Evolutionary conservation across 2,888 invertebrate species (phyloP).

Genomic region (Cyclophora punctaria): DNA sequence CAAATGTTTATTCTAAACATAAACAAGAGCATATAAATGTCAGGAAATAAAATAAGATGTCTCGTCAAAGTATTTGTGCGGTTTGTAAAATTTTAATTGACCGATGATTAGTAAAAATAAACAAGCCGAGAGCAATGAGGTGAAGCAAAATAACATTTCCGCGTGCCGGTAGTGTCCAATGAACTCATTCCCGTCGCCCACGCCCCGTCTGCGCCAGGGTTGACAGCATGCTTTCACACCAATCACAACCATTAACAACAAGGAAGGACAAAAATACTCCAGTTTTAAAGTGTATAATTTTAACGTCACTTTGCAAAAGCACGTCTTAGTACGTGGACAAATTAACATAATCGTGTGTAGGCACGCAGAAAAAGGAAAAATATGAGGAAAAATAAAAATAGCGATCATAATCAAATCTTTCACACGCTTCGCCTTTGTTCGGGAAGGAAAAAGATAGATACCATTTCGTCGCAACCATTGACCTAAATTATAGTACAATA

Average conservation of each 20-base stretch:
- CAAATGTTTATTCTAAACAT: too few relatives aligned
- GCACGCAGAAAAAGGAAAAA: not conserved
- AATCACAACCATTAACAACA: too few relatives aligned
- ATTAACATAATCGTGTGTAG: not conserved
- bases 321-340: not conserved
- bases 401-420: slow-evolving; percentile 2
- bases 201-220: slow-evolving; percentile 27
- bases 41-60: too few relatives aligned
- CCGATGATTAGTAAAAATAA: slow-evolving; percentile 3
- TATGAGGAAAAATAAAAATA: not conserved
- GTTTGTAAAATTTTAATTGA: not conserved
- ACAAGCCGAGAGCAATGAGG: slow-evolving; percentile 18
- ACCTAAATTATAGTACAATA: slow-evolving; percentile 16
- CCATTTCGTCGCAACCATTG: slow-evolving; percentile 13
- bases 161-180: slow-evolving; percentile 60
- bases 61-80: too few relatives aligned
- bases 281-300: too few relatives aligned
- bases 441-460: slow-evolving; percentile 10
- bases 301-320: too few relatives aligned
- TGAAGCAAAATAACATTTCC: slow-evolving; percentile 43
- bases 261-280: too few relatives aligned
- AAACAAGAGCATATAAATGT: too few relatives aligned
- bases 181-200: slow-evolving; percentile 54
- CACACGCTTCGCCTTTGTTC: slow-evolving; percentile 1
- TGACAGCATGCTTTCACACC: slow-evolving; percentile 9